Evolutionary conservation across 2,113 vertebrate genomes (phyloP).

Genomic region (Mirounga angustirostris): DNA sequence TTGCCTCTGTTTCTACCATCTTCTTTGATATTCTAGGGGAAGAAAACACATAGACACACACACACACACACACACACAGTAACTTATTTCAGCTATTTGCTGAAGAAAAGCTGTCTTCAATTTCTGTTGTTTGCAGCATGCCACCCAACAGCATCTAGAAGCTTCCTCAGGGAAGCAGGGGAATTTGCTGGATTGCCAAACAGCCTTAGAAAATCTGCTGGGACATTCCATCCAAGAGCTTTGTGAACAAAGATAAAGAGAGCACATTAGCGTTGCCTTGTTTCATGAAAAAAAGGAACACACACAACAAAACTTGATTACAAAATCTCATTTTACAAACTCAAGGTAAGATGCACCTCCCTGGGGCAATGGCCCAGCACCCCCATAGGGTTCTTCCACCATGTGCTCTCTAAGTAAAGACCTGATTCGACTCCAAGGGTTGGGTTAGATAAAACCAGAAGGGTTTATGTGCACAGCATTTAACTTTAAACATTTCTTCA

Average conservation of each 20-base stretch:
- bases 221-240: constrained; percentile 46
- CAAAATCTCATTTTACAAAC: constrained; percentile 85
- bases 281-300: constrained; percentile 71
- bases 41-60: background rate
- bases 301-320: constrained; percentile 69
- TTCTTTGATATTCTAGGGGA: background rate
- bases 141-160: constrained; percentile 58
- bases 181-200: constrained; percentile 66
- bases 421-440: constrained; percentile 75
- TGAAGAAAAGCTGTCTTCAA: constrained; percentile 50
- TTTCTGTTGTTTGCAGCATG: constrained; percentile 47
- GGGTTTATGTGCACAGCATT: constrained; percentile 86
- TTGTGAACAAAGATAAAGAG: constrained; percentile 74
- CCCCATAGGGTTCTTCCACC: constrained; percentile 37
- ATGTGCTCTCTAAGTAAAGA: background rate
- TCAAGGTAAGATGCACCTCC: constrained; percentile 77
- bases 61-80: background rate
- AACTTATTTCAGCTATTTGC: constrained; percentile 47
- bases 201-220: constrained; percentile 63
- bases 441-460: constrained; percentile 85
- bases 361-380: constrained; percentile 71
- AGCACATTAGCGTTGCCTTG: constrained; percentile 63
- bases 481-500: constrained; percentile 90
- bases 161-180: constrained; percentile 43
- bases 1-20: background rate